Percentiles rank a stretch among this genome's conserved stretches.
phyloP scores from a whole-genome alignment of 2,113 vertebrate genomes.

The Cepphus grylle region DNA sequence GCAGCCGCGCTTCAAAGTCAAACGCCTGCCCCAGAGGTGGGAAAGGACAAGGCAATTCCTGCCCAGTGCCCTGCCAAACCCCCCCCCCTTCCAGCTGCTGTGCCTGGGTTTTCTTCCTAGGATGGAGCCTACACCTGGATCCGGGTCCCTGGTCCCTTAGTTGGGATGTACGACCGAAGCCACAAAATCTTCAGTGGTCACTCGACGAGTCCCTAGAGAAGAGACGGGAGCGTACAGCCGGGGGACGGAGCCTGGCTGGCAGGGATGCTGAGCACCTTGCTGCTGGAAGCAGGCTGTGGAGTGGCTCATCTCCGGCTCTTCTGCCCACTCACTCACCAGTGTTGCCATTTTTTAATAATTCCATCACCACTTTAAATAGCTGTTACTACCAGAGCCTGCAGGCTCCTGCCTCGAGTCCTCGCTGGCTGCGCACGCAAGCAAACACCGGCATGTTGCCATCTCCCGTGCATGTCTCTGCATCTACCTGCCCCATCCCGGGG shows the following conservation, averaged over 20 bases:
- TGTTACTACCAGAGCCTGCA: not conserved
- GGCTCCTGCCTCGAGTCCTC: not conserved
- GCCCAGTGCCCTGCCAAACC: not conserved
- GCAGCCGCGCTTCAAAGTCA: not conserved
- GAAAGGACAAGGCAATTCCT: not conserved
- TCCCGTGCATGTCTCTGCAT: not conserved
- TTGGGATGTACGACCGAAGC: not conserved
- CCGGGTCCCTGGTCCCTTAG: not conserved
- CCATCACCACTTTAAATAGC: constrained; percentile 15
- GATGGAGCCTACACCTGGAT: not conserved
- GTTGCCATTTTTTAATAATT: not conserved
- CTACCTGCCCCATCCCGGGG: not conserved
- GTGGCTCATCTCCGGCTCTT: not conserved
- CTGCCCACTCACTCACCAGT: not conserved
- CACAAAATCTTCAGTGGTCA: not conserved
- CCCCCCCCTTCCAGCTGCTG: not conserved
- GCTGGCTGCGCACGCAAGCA: not conserved
- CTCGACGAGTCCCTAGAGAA: not conserved
- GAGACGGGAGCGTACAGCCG: not conserved
- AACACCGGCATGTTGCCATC: not conserved
- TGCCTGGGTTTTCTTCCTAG: not conserved
- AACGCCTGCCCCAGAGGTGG: not conserved
- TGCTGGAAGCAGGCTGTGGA: not conserved
- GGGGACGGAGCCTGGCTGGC: not conserved
- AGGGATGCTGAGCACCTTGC: not conserved